Evolutionary conservation across 92 coral and sea anemone genomes (phyloP).

Genomic region (Paragorgia papillata): DNA sequence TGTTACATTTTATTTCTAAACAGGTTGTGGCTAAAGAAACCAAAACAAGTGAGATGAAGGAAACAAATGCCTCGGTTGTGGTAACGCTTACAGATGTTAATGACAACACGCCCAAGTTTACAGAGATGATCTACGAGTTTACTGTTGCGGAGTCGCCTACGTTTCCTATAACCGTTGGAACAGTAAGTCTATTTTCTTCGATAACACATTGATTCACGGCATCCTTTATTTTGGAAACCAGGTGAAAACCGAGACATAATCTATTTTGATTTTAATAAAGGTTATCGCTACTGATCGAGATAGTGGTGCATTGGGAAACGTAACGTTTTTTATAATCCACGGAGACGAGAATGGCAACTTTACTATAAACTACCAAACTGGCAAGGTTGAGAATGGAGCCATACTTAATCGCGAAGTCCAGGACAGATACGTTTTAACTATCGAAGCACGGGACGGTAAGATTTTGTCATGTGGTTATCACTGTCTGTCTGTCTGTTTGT

Average conservation of each 20-base stretch:
- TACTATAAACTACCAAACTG: conserved; percentile 31
- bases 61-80: conserved; percentile 16
- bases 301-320: conserved; percentile 11
- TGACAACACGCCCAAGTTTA: conserved; percentile 17
- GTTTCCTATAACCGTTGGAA: conserved; percentile 13
- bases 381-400: conserved; percentile 14
- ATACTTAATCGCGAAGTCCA: conserved; percentile 24
- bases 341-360: conserved; percentile 34
- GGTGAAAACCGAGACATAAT: not conserved
- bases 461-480: not conserved
- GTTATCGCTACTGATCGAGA: conserved; percentile 36
- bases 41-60: not conserved
- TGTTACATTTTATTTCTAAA: not conserved
- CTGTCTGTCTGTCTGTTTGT: not conserved
- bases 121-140: not conserved
- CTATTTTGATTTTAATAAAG: not conserved
- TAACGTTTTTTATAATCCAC: conserved; percentile 22
- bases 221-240: not conserved
- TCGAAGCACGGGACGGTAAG: conserved; percentile 42
- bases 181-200: conserved; percentile 16
- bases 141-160: conserved; percentile 16
- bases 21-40: conserved; percentile 32
- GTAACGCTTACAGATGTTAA: conserved; percentile 15
- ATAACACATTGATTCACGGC: no score
- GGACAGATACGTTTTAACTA: conserved; percentile 25